A percentile compares a stretch with the other conserved stretches of the same genome.
Conservation (phyloP, 2,113 vertebrate species). For the Scortum barcoo region DNA sequence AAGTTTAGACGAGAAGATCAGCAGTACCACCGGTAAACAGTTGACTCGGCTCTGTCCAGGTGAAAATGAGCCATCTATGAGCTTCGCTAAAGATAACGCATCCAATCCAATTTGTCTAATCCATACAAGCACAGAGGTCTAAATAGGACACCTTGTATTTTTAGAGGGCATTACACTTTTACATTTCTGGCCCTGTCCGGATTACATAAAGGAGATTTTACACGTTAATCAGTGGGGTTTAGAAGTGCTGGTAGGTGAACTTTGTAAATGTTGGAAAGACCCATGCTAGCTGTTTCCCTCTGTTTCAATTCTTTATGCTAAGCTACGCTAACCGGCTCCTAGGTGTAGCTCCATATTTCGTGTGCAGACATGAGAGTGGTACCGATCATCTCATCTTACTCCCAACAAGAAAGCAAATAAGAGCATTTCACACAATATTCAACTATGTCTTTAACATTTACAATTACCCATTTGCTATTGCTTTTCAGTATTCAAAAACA, state of each 20-base stretch:
- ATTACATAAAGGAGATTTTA: neutral
- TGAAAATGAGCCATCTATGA: neutral
- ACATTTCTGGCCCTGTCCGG: neutral
- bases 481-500: neutral
- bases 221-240: neutral
- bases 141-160: neutral
- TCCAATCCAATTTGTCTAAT: neutral
- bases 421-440: conserved; percentile 9
- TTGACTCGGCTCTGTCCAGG: neutral
- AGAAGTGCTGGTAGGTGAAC: neutral
- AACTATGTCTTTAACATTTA: neutral
- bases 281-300: neutral
- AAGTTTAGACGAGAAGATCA: neutral
- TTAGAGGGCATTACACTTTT: too few relatives aligned
- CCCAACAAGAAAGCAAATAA: neutral
- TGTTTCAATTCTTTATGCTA: conserved; percentile 2
- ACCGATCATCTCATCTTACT: neutral
- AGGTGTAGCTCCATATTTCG: neutral
- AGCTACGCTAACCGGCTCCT: too few relatives aligned
- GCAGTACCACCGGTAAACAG: neutral
- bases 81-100: neutral
- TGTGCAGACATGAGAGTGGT: neutral
- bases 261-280: neutral
- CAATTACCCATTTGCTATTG: neutral
- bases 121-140: neutral